A percentile compares a stretch with the other conserved stretches of the same genome.
phyloP scores from a whole-genome alignment of 2,888 invertebrate genomes.

The Ctena decussata region DNA sequence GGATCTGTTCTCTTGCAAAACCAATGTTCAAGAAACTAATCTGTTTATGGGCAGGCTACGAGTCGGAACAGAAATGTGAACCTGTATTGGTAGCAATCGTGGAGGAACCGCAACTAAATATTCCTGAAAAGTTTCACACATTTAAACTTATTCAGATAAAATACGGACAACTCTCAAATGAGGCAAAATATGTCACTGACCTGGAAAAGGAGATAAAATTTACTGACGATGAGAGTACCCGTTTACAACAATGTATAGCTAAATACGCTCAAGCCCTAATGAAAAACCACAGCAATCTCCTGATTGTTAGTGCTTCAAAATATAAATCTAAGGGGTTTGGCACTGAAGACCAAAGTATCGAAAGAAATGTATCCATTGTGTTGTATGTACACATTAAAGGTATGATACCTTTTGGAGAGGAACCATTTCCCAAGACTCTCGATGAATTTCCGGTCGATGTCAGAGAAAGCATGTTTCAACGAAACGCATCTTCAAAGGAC shows the following conservation, averaged over 20 bases:
- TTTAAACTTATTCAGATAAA: background rate
- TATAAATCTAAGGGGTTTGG: background rate
- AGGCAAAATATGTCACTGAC: background rate
- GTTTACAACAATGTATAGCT: background rate
- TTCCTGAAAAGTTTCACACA: background rate
- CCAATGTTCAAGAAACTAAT: background rate
- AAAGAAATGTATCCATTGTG: background rate
- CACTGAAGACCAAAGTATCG: background rate
- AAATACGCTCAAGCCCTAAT: background rate
- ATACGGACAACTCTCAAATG: background rate
- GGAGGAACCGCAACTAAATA: background rate
- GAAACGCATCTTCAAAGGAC: background rate
- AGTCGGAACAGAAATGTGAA: background rate
- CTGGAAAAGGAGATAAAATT: background rate
- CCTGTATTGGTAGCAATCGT: background rate
- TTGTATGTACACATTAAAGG: background rate
- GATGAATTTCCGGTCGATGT: background rate
- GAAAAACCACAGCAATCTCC: background rate
- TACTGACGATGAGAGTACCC: background rate
- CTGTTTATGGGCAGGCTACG: no score
- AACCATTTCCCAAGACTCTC: background rate
- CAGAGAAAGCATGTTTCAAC: background rate
- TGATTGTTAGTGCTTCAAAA: background rate
- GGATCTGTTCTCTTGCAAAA: background rate
- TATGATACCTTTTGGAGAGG: background rate